Conservation (phyloP, 1,140 invertebrate genomes). For the Muscidifurax raptorellus region DNA sequence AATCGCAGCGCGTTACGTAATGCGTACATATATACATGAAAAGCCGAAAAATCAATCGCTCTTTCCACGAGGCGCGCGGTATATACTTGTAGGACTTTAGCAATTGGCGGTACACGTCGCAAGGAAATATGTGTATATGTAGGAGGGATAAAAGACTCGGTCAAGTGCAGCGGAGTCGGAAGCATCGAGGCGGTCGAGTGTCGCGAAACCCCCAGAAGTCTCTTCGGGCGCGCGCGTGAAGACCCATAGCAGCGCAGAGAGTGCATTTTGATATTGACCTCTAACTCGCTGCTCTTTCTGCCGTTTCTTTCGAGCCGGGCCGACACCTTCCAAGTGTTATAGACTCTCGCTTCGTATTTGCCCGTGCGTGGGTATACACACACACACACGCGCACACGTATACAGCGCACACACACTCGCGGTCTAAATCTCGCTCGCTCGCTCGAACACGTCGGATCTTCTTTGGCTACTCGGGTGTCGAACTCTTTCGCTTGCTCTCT, state of each 20-base stretch:
- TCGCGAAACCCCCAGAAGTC: background rate
- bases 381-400: background rate
- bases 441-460: conserved; percentile 59
- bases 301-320: conserved; percentile 23
- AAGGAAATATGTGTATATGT: background rate
- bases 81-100: too few relatives aligned
- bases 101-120: too few relatives aligned
- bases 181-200: background rate
- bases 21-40: too few relatives aligned
- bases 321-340: conserved; percentile 70
- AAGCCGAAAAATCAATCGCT: too few relatives aligned
- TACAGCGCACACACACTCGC: background rate
- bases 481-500: conserved; percentile 35
- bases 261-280: conserved; percentile 60
- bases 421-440: conserved; percentile 61
- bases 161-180: background rate
- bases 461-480: conserved; percentile 64
- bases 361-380: conserved; percentile 57
- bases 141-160: background rate
- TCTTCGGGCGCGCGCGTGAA: conserved; percentile 39
- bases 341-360: conserved; percentile 58
- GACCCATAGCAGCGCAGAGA: conserved; percentile 53
- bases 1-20: too few relatives aligned
- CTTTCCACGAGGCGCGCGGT: too few relatives aligned
- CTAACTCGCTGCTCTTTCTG: conserved; percentile 23